Evolutionary conservation across 2,888 invertebrate genomes (phyloP).

Genomic region (Heliconius erato): DNA sequence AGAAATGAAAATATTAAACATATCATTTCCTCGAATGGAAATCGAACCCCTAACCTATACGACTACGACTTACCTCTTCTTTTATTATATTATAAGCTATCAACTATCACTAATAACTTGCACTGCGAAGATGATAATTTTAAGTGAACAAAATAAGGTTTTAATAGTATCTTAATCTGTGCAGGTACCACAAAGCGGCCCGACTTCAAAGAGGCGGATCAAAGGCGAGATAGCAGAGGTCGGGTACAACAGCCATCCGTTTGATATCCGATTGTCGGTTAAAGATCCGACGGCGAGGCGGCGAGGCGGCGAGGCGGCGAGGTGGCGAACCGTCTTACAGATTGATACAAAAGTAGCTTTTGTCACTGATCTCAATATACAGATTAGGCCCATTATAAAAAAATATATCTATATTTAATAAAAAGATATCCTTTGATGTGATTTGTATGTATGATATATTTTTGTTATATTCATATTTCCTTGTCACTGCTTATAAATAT

Average conservation of each 20-base stretch:
- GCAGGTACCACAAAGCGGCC: constrained; percentile 76
- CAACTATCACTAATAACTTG: background rate
- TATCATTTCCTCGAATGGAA: background rate
- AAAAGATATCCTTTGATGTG: constrained; percentile 17
- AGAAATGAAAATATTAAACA: background rate
- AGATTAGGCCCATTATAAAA: constrained; percentile 26
- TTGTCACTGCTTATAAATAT: background rate
- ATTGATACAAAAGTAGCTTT: constrained; percentile 41
- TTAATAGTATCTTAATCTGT: constrained; percentile 69
- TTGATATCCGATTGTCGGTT: constrained; percentile 79
- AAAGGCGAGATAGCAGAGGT: constrained; percentile 70
- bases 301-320: constrained; percentile 35
- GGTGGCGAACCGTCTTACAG: constrained; percentile 28
- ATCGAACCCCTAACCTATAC: no score
- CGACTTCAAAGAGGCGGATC: constrained; percentile 71
- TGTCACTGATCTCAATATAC: constrained; percentile 30
- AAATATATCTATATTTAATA: background rate
- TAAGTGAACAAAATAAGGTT: constrained; percentile 58
- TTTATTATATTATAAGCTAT: background rate
- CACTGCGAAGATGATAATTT: background rate
- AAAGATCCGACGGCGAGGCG: constrained; percentile 59
- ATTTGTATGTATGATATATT: background rate
- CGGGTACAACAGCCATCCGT: constrained; percentile 71
- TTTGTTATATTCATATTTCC: background rate
- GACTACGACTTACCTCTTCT: no score